phyloP scores from a whole-genome alignment of 2,888 invertebrate genomes.

The Acanthoscelides obtectus region DNA sequence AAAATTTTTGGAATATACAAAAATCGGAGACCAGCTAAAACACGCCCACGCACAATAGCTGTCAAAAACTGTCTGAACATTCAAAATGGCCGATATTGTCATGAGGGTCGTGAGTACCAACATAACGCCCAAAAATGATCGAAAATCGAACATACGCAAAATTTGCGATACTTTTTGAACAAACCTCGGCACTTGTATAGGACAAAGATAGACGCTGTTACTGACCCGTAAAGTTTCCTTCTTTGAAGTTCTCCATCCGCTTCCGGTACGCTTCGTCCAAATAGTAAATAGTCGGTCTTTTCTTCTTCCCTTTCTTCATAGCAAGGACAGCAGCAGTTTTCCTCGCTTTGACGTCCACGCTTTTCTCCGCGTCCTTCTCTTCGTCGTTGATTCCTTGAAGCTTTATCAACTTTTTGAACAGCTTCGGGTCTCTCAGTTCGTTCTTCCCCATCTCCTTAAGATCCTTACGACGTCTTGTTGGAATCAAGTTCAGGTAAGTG shows the following conservation, averaged over 20 bases:
- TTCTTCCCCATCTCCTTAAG: constrained; percentile 76
- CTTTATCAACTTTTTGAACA: constrained; percentile 79
- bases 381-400: constrained; percentile 72
- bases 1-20: no score
- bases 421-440: constrained; percentile 88
- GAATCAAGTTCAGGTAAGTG: constrained; percentile 49
- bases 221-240: constrained; percentile 20
- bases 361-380: constrained; percentile 71
- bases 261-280: constrained; percentile 34
- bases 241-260: constrained; percentile 25
- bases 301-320: constrained; percentile 24
- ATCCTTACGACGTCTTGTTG: constrained; percentile 45
- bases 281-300: constrained; percentile 26
- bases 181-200: no score
- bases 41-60: no score
- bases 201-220: no score
- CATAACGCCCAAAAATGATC: no score
- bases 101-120: no score
- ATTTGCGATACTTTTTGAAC: no score
- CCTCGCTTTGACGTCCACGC: constrained; percentile 71
- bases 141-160: no score
- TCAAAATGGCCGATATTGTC: no score
- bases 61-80: no score
- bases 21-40: no score
- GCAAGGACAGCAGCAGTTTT: constrained; percentile 82